These are phyloP conservation scores for Neolamprologus hecqui DNA, from an alignment of 2,113 vertebrate species.

Conservation along the genomic window DNA sequence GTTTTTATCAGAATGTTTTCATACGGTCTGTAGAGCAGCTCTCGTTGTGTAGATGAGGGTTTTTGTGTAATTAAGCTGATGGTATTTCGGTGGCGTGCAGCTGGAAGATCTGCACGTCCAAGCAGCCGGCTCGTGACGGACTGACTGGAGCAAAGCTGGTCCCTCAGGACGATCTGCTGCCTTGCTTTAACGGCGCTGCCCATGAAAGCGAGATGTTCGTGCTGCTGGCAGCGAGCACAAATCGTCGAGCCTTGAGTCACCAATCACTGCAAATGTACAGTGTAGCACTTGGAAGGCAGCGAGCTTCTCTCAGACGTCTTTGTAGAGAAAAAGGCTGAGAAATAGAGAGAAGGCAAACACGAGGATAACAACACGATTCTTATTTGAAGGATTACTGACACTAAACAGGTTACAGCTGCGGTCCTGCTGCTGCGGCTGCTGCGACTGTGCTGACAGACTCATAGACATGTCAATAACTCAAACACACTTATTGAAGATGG, in stretches of 20 bases:
- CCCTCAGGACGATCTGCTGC: neutral
- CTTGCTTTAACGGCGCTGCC: neutral
- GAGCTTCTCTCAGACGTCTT: neutral
- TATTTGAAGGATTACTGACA: neutral
- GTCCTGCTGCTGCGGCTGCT: neutral
- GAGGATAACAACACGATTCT: neutral
- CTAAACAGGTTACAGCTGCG: neutral
- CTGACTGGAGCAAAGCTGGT: neutral
- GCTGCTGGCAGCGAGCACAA: neutral
- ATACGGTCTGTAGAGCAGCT: neutral
- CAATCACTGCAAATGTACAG: neutral
- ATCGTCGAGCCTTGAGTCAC: neutral
- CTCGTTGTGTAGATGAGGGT: neutral
- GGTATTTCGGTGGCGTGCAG: neutral
- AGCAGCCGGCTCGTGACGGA: neutral
- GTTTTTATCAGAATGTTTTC: neutral
- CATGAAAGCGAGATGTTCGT: neutral
- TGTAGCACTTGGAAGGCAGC: neutral
- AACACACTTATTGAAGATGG: neutral
- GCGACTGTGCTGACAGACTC: neutral
- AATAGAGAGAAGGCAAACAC: neutral
- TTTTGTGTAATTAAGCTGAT: neutral
- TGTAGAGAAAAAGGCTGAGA: neutral
- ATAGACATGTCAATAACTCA: neutral
- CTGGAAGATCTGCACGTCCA: neutral